Evolutionary conservation across 2,797 vertebrate genomes (phyloP), one percentile per base, ranked within the genome.

Genomic region (Octomys mimax): DNA sequence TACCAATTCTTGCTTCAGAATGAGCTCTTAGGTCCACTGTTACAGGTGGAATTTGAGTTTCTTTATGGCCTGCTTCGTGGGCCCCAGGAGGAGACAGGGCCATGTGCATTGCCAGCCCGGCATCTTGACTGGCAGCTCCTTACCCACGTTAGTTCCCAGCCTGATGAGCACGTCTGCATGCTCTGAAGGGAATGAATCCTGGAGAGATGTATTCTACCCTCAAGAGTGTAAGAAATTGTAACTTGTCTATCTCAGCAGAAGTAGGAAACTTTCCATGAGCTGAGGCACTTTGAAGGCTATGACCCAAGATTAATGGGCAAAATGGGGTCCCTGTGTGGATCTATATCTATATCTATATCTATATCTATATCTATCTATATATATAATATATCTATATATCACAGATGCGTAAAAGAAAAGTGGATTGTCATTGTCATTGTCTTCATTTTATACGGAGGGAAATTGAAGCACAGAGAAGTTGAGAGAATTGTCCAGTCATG

Each of bases 11-110:
- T 91, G 33, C 71, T 96, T 92, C 89, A 96, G 61, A 70, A 26
- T 75, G n/a, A 93, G 86, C 39, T 26, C 82, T 59, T 82, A 94
- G 28, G 16, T 66, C 82, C n/a, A 91, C 77, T 94, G 54, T 64
- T 68, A 16, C 24, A 79, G 13, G 28, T 78, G 18, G 49, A 79
- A 11, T 90, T 80, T 64, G 68, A 64, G 24, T 79, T 59, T 61
- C 71, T 90, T 64, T 75, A n/a, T 90, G 46, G 11, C 64, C 33
- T n/a, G 93, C 75, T 22, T 80, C 10, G 22, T 57, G 42, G 70
- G 70, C 42, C 71, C 28, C 46, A 64, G 59, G 92, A 94, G 36
- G 68, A 91, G 33, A 5, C 33, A 18, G 42, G 21, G 59, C 33
- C 57, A 61, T 24, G 24, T 36, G 22, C 6, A 10, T 33, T 54